These are phyloP conservation scores for Cylloceria caligata DNA, from an alignment of 2,888 invertebrate species.

Conservation along the genomic window DNA sequence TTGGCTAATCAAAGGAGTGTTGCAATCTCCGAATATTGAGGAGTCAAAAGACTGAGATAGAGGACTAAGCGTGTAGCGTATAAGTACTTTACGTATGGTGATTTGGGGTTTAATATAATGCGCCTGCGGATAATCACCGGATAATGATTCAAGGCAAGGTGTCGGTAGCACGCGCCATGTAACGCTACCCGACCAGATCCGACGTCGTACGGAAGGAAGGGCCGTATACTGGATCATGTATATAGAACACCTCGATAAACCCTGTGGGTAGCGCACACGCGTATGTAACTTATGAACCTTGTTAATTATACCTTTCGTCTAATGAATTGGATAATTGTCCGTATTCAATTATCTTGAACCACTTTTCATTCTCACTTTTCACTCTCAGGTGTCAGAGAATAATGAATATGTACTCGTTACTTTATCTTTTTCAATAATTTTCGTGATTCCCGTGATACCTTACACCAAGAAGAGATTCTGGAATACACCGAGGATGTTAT, in stretches of 20 bases:
- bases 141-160: conserved; percentile 64
- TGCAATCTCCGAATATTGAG: conserved; percentile 32
- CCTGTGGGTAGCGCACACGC: conserved; percentile 29
- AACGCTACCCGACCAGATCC: conserved; percentile 23
- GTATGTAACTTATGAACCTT: conserved; percentile 48
- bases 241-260: conserved; percentile 28
- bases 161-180: conserved; percentile 58
- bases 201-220: conserved; percentile 13
- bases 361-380: background rate
- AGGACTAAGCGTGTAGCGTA: background rate
- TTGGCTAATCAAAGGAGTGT: conserved; percentile 44
- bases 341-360: conserved; percentile 43
- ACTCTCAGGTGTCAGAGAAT: background rate
- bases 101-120: conserved; percentile 64
- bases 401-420: background rate
- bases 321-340: conserved; percentile 59
- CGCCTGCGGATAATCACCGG: conserved; percentile 61
- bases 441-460: background rate
- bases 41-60: conserved; percentile 19
- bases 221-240: background rate
- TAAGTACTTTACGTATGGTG: conserved; percentile 48
- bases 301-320: conserved; percentile 58
- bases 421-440: background rate
- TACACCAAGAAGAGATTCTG: background rate
- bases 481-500: background rate